Percentiles rank a stretch among this genome's conserved stretches.
phyloP scores from a whole-genome alignment of 2,113 vertebrate species.

The Anseranas semipalmata region DNA sequence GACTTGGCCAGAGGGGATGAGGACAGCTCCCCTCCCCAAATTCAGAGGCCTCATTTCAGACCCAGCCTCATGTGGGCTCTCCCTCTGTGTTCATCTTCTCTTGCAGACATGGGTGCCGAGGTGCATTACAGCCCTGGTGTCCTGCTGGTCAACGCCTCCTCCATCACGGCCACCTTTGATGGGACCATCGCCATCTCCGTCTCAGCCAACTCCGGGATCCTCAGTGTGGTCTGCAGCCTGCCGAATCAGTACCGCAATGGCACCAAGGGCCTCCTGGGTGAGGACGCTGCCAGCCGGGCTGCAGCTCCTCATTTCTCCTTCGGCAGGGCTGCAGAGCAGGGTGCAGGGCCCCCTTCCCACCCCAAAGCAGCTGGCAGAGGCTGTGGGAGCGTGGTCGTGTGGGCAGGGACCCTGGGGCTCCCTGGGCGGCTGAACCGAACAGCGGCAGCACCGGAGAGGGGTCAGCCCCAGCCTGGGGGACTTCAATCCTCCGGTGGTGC shows the following conservation, averaged over 20 bases:
- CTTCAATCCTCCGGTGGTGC: neutral
- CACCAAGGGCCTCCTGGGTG: conserved; percentile 58
- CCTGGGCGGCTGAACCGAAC: neutral
- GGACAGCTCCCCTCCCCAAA: neutral
- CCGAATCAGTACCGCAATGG: neutral
- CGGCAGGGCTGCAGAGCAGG: accelerated
- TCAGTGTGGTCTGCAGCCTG: conserved; percentile 33
- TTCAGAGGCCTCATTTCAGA: neutral
- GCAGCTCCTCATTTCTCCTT: neutral
- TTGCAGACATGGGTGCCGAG: neutral
- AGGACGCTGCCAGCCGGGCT: neutral
- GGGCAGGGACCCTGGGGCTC: neutral
- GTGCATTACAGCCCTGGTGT: conserved; percentile 19
- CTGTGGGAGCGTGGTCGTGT: neutral
- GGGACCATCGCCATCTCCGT: neutral
- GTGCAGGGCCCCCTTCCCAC: neutral
- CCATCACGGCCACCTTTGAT: accelerated
- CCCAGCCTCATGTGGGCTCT: neutral
- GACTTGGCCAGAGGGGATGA: too few species aligned
- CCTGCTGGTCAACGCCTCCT: neutral
- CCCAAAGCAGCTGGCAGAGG: neutral
- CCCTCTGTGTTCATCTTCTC: neutral
- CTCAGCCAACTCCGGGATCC: neutral
- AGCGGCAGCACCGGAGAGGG: neutral
- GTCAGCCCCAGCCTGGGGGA: neutral